Evolutionary conservation across 2,888 invertebrate genomes (phyloP), one percentile per base, ranked within the genome.

Genomic region (Lordiphosa andalusiaca): DNA sequence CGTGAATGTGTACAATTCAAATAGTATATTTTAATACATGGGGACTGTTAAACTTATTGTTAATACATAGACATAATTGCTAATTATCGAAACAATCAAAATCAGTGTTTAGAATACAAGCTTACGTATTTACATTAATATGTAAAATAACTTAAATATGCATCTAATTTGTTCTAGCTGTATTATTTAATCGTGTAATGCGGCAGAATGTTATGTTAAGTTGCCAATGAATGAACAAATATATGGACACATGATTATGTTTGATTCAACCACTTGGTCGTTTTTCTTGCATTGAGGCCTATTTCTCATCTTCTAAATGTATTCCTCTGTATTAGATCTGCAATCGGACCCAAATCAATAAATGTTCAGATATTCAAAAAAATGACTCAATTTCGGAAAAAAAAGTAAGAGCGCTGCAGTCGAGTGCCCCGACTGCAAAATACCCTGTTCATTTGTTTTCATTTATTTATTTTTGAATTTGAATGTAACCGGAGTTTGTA

Each of bases 121-220:
- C 30, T 25, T 30, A 6, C 44, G 16, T 33, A 44, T 33, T 30
- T 44, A 16, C 33, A 33, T 33, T 16, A 30, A 33, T 16, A 44
- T 16, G 33, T 33, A 19, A 16, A 44, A 33, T 33, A 13, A 33
- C 16, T 33, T 33, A 16, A 30, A 33, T 33, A 33, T 19, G 16
- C 30, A 33, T 9, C 30, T 33, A 19, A 4, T 33, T 33, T 44
- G 12, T 13, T 44, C 30, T 44, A 44, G 44, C 44, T 44, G 33
- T 33, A 33, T 33, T 33, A n/a, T 30, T 13, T 4, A 41, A 12
- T 23, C 25, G 25, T 42, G 19, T 42, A 44, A 44, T 44, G 30
- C 33, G 44, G 44, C 44, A 44, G 44, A 44, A 44, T 44, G 44
- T 44, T 44, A 44, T 30, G 44, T 44, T 44, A 44, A 33, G 33